A percentile compares a stretch with the other conserved stretches of the same genome.
Evolutionary conservation across 2,888 invertebrate genomes (phyloP).

Genomic region (Petrolisthes cinctipes): DNA sequence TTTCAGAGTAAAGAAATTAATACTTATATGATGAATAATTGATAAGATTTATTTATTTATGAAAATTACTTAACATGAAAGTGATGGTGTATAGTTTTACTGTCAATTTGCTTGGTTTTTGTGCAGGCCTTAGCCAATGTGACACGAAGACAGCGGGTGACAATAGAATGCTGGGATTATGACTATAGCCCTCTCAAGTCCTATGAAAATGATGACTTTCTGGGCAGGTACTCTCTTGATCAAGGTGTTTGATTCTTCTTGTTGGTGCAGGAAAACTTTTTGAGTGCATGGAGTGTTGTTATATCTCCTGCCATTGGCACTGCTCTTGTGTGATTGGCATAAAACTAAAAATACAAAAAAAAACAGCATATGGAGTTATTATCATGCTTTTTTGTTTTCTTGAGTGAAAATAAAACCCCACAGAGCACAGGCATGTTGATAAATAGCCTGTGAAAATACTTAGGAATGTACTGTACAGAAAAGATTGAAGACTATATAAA

Average conservation of each 20-base stretch:
- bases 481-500: background rate
- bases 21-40: too few relatives aligned
- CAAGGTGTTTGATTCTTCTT: background rate
- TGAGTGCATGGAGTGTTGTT: slow-evolving; percentile 38
- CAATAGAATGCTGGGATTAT: slow-evolving; percentile 65
- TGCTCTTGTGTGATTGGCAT: background rate
- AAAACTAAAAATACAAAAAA: too few relatives aligned
- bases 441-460: background rate
- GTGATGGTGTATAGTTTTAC: background rate
- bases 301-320: background rate
- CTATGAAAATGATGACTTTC: slow-evolving; percentile 64
- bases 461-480: background rate
- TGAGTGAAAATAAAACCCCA: background rate
- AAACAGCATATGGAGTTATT: background rate
- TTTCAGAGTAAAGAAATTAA: too few relatives aligned
- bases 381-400: background rate
- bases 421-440: background rate
- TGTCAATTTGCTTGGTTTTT: background rate
- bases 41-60: too few relatives aligned
- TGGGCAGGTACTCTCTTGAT: slow-evolving; percentile 60
- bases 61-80: too few relatives aligned
- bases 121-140: slow-evolving; percentile 64
- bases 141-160: slow-evolving; percentile 61
- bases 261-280: slow-evolving; percentile 14
- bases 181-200: slow-evolving; percentile 65